Base-by-base conservation (phyloP, 2,888 invertebrate species). In the Hololepta plana region DNA sequence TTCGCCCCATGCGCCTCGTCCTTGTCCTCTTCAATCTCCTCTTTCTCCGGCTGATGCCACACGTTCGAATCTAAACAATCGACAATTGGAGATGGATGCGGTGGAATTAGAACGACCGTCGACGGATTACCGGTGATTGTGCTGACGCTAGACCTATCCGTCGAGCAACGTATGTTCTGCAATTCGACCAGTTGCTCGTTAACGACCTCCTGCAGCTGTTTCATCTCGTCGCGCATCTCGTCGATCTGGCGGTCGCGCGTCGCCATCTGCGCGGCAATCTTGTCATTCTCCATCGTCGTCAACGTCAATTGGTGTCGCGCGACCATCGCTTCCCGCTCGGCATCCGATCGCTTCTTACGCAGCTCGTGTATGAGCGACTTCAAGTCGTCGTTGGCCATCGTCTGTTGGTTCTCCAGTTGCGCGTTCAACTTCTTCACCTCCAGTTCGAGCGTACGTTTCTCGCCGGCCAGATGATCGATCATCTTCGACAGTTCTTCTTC, bases 171-270 rank as follows among this genome's bases (percentile, higher is more conserved):
- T 15, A 27, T 31, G 26, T 37, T 38, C 23, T 46, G 42, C 17
- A 47, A 32, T 23, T 45, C 42, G 9, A 32, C 28, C 30, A 57
- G 35, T 32, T 55, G 51, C 21, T 49, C 45, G 28, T 48, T 47
- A 12, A 56, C 49, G n/a, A 49, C 42, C 12, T 49, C 45, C 35
- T 55, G 55, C 28, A 55, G 37, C 30, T 47, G 44, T 10, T 39
- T 38, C 49, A 55, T 53, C 37, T 55, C 55, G 13, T 37, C 35
- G 20, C 46, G 37, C 28, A 55, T 52, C 32, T 53, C 54, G 21
- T 40, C 44, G 14, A 55, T 47, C 36, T 55, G 54, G n/a, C 41
- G 36, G 37, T 55, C 51, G 26, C 54, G 41, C 11, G 52, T 44
- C 10, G 43, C 38, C 24, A 55, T 38, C 15, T 54, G 43, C 4